Evolutionary conservation across 2,888 invertebrate genomes (phyloP).

Genomic region (Drosophila helvetica): DNA sequence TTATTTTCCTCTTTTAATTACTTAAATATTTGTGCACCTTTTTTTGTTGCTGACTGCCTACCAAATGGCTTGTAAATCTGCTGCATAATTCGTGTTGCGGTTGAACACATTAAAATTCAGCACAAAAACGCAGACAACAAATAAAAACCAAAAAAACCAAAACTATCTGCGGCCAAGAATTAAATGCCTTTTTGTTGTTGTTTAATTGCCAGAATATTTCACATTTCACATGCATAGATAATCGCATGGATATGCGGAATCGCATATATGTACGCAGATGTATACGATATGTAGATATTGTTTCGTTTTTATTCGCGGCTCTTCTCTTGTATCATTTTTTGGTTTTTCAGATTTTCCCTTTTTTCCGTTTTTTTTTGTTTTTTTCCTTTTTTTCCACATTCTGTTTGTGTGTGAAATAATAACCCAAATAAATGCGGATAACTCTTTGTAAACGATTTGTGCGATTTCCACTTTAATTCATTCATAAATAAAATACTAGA

Average conservation of each 20-base stretch:
- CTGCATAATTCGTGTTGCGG: slow-evolving; percentile 67
- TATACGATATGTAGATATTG: slow-evolving; percentile 2
- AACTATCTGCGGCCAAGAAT: slow-evolving; percentile 16
- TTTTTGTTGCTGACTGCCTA: slow-evolving; percentile 5
- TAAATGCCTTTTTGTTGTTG: slow-evolving; percentile 45
- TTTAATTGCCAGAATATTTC: slow-evolving; percentile 73
- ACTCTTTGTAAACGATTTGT: slow-evolving; percentile 44
- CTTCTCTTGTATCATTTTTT: neutral
- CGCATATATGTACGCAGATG: too few species aligned
- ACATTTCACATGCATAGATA: slow-evolving; percentile 49
- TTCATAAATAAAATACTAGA: slow-evolving; percentile 41
- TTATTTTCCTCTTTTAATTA: slow-evolving; percentile 37
- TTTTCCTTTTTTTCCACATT: slow-evolving; percentile 30
- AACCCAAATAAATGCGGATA: slow-evolving; percentile 36
- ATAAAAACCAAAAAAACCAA: slow-evolving; percentile 11
- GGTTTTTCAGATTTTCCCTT: neutral
- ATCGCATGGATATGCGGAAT: too few species aligned
- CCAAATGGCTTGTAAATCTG: slow-evolving; percentile 59
- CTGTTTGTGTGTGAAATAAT: slow-evolving; percentile 40
- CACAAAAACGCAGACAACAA: slow-evolving; percentile 12
- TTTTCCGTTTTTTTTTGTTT: slow-evolving; percentile 28
- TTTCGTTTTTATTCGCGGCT: slow-evolving; percentile 32
- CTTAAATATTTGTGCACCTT: slow-evolving; percentile 34
- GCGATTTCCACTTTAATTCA: slow-evolving; percentile 33
- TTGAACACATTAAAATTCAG: slow-evolving; percentile 50